Evolutionary conservation across 1,140 invertebrate species (phyloP), one percentile per base, ranked within the genome.

Genomic region (Panagrolaimus sp.): DNA sequence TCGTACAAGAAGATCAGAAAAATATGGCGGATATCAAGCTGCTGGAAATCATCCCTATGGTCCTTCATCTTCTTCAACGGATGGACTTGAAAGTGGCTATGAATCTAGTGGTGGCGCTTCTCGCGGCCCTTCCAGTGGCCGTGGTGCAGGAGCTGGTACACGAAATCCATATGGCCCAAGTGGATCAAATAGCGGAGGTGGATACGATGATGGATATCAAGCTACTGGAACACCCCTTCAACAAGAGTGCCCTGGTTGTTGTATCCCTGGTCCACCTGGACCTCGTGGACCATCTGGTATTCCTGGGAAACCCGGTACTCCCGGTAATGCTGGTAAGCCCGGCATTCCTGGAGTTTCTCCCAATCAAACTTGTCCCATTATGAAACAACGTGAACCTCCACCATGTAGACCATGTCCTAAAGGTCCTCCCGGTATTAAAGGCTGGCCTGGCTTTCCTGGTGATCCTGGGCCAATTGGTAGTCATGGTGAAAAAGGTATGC

Each of bases 351-450:
- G 79, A 45, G 70, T 68, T 27, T 77, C 80, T 11, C 79, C 79
- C 11, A 81, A 81, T 67, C 79, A 81, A 63, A 81, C 79, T 8
- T 81, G 79, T 63, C 81, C 81, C 5, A 73, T 74, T 44, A 68
- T 74, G 16, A 67, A 66, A 42, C 69, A 66, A 27, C 65, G 79
- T 44, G 81, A 81, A 48, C 79, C 79, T 27, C 79, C 79, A 51
- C 79, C 79, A 20, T 81, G 79, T 65, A 65, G 51, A 4, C 81
- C 79, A 11, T 81, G 79, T 57, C 79, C 79, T 9, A 81, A 81
- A 47, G 79, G 81, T 9, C 81, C 81, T 20, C 79, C 79, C 42
- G 79, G 81, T 9, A 81, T 83, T 66, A 82, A 81, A 70, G 78
- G 79, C 45, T 81, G 79, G 79, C 79, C 79, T 27, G 79, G 79